Conservation (phyloP, 1,140 invertebrate genomes). For the Chrysomallon squamiferum region DNA sequence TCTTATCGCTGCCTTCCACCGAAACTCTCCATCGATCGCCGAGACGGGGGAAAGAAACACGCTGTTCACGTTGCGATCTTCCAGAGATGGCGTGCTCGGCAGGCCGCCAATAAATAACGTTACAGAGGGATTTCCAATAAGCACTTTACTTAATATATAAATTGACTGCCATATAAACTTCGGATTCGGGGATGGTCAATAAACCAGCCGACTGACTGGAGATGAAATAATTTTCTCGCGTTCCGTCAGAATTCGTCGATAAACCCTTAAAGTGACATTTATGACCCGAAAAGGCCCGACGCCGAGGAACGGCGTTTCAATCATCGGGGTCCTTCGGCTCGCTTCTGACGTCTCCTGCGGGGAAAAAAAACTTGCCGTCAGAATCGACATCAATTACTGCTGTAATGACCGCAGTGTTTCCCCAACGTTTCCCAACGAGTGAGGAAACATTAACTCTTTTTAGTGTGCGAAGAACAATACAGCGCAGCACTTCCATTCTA, state of each 20-base stretch:
- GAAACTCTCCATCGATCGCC: too few species aligned
- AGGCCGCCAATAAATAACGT: constrained; percentile 20
- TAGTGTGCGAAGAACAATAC: too few species aligned
- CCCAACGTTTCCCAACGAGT: not conserved
- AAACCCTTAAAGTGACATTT: constrained; percentile 3
- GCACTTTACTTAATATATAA: constrained; percentile 22
- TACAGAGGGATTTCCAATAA: constrained; percentile 17
- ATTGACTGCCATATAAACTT: constrained; percentile 24
- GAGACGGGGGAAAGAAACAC: too few species aligned
- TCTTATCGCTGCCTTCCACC: too few species aligned
- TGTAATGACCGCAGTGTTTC: constrained; percentile 4
- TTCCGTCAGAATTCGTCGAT: constrained; percentile 2
- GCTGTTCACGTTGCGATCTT: too few species aligned
- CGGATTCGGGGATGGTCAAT: not conserved
- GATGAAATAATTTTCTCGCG: constrained; percentile 15
- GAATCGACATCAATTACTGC: constrained; percentile 5
- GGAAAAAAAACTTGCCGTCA: not conserved
- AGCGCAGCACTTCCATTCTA: too few species aligned
- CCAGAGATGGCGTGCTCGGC: not conserved
- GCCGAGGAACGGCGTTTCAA: not conserved
- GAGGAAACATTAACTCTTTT: too few species aligned
- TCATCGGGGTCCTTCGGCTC: not conserved
- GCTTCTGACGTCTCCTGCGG: not conserved
- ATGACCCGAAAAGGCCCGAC: constrained; percentile 3
- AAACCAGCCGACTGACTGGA: not conserved